Conservation (phyloP, 2,797 vertebrate genomes). For the Distichodus sexfasciatus region DNA sequence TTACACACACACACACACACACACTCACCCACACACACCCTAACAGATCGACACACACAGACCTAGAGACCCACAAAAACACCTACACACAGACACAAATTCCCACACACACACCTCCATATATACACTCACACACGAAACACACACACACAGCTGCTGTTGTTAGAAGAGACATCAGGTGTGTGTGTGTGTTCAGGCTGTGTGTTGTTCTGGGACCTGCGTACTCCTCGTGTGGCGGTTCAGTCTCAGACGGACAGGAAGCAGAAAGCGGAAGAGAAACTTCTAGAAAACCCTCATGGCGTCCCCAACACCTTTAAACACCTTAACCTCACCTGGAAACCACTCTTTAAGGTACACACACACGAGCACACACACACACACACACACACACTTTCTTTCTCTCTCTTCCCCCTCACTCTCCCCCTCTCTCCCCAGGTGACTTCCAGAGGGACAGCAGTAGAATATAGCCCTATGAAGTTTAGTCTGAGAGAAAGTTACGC, state of each 20-base stretch:
- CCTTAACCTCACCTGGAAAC: constrained; percentile 84
- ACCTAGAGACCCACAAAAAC: too few relatives aligned
- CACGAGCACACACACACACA: constrained; percentile 27
- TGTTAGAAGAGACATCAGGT: too few relatives aligned
- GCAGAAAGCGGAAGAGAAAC: constrained; percentile 60
- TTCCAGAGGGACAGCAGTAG: constrained; percentile 64
- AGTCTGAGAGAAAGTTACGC: constrained; percentile 69
- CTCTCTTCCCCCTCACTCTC: background rate
- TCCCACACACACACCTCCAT: background rate
- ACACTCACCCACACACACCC: constrained; percentile 77
- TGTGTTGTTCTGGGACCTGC: constrained; percentile 89
- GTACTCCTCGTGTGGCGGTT: constrained; percentile 55
- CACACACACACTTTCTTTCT: background rate
- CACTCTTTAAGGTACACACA: constrained; percentile 77
- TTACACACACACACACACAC: background rate
- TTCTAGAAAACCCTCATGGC: constrained; percentile 52
- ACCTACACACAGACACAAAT: background rate
- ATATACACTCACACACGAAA: too few relatives aligned
- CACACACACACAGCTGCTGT: too few relatives aligned
- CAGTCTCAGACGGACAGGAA: constrained; percentile 56
- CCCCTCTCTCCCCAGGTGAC: constrained; percentile 67
- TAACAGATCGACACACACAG: background rate
- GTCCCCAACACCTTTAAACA: constrained; percentile 78
- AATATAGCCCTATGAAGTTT: constrained; percentile 80
- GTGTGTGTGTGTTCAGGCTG: constrained; percentile 62